These are phyloP conservation scores for Actinia equina DNA, from an alignment of 64 coral and sea anemone species.

Conservation along the genomic window DNA sequence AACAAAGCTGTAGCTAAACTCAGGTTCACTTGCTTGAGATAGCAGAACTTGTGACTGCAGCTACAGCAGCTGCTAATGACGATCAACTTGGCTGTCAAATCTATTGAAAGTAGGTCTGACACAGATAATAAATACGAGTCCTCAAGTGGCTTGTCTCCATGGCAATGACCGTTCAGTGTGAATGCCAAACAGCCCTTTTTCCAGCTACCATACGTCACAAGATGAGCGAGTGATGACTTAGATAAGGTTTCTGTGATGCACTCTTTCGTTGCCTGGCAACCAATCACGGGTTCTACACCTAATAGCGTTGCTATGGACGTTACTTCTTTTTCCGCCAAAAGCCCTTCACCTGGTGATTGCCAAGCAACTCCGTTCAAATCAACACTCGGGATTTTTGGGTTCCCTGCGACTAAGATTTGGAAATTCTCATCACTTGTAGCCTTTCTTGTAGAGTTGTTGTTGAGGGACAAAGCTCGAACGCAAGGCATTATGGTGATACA, in stretches of 20 bases:
- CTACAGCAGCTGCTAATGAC: slow-evolving; percentile 73
- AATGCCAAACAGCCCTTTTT: slow-evolving; percentile 55
- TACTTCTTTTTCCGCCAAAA: slow-evolving; percentile 70
- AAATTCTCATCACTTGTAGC: neutral
- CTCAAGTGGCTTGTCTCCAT: slow-evolving; percentile 20
- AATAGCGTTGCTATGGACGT: slow-evolving; percentile 62
- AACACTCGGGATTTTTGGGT: slow-evolving; percentile 64
- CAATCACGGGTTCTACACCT: slow-evolving; percentile 63
- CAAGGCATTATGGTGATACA: slow-evolving; percentile 61
- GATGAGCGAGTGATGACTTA: slow-evolving; percentile 56
- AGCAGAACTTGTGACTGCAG: slow-evolving; percentile 60
- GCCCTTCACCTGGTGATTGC: slow-evolving; percentile 47
- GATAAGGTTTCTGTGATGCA: slow-evolving; percentile 40
- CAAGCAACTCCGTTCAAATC: slow-evolving; percentile 52
- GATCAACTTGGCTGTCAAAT: slow-evolving; percentile 41
- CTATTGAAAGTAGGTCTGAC: slow-evolving; percentile 46
- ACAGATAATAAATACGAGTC: slow-evolving; percentile 63
- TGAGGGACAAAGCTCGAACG: slow-evolving; percentile 35
- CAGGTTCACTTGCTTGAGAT: slow-evolving; percentile 40
- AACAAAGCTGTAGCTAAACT: slow-evolving; percentile 62
- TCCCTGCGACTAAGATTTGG: slow-evolving; percentile 70
- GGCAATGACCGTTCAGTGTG: slow-evolving; percentile 37
- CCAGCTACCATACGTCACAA: slow-evolving; percentile 76
- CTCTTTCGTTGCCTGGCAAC: slow-evolving; percentile 66
- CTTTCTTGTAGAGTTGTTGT: neutral